These are phyloP conservation scores for Paraplagusia blochii DNA, from an alignment of 2,113 vertebrate genomes.

Conservation along the genomic window DNA sequence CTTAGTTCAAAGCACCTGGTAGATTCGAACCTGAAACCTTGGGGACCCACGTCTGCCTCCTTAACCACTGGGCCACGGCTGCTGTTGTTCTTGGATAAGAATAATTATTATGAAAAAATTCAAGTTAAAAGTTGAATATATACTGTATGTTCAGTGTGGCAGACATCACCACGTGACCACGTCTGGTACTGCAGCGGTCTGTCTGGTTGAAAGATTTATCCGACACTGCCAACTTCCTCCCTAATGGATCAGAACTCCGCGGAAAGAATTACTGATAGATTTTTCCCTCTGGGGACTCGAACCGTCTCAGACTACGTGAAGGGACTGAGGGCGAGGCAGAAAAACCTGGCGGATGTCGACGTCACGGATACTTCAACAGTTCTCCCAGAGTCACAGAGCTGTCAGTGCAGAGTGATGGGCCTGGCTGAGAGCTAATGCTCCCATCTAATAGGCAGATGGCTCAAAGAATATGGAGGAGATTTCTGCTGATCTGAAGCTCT, in stretches of 20 bases:
- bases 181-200: slow-evolving; percentile 27
- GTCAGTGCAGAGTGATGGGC: slow-evolving; percentile 63
- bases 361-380: slow-evolving; percentile 53
- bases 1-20: no score
- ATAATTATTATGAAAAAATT: no score
- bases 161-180: slow-evolving; percentile 30
- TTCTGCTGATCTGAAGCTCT: slow-evolving; percentile 46
- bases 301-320: slow-evolving; percentile 15
- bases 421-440: slow-evolving; percentile 55
- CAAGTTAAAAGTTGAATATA: background rate
- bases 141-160: slow-evolving; percentile 15
- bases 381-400: slow-evolving; percentile 58
- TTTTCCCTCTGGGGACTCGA: slow-evolving; percentile 41
- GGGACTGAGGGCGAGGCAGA: slow-evolving; percentile 9
- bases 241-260: slow-evolving; percentile 38
- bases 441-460: slow-evolving; percentile 62
- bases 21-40: no score
- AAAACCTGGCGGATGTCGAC: slow-evolving; percentile 39
- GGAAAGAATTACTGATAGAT: slow-evolving; percentile 37
- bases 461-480: slow-evolving; percentile 52
- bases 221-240: slow-evolving; percentile 20
- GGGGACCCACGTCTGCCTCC: no score
- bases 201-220: slow-evolving; percentile 48
- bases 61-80: no score
- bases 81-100: no score